These are phyloP conservation scores for Toxotes lorentzi DNA, from an alignment of 2,797 vertebrate genomes.

Conservation along the genomic window DNA sequence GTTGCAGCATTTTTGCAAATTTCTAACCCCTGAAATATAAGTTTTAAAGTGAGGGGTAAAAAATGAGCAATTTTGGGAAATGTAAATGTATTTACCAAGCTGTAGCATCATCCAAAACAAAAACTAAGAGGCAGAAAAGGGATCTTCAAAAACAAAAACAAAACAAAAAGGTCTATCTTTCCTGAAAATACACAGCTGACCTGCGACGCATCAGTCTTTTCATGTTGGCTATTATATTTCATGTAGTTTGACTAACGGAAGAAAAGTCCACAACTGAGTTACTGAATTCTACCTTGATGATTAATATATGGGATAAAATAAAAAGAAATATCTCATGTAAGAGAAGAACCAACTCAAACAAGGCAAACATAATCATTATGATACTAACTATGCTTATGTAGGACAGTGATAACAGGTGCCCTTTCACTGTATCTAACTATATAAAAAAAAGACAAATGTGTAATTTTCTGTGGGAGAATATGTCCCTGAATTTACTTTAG, in stretches of 20 bases:
- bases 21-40: not conserved
- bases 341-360: conserved; percentile 22
- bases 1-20: conserved; percentile 29
- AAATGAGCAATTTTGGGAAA: not conserved
- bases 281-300: not conserved
- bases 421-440: not conserved
- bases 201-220: conserved; percentile 13
- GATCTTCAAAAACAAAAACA: conserved; percentile 22
- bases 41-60: not conserved
- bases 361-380: not conserved
- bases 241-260: not conserved
- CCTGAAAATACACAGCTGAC: conserved; percentile 15
- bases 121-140: conserved; percentile 21
- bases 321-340: conserved; percentile 4
- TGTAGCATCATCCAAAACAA: conserved; percentile 26
- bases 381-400: conserved; percentile 3
- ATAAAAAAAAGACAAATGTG: conserved; percentile 21
- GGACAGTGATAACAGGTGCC: conserved; percentile 5
- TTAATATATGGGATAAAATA: not conserved
- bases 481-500: too few relatives aligned
- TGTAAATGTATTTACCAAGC: conserved; percentile 21
- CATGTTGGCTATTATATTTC: not conserved
- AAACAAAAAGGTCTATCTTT: not conserved
- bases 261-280: not conserved
- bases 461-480: not conserved